These are phyloP conservation scores for Neotoxoptera formosana DNA, from an alignment of 1,140 invertebrate genomes.

Conservation along the genomic window DNA sequence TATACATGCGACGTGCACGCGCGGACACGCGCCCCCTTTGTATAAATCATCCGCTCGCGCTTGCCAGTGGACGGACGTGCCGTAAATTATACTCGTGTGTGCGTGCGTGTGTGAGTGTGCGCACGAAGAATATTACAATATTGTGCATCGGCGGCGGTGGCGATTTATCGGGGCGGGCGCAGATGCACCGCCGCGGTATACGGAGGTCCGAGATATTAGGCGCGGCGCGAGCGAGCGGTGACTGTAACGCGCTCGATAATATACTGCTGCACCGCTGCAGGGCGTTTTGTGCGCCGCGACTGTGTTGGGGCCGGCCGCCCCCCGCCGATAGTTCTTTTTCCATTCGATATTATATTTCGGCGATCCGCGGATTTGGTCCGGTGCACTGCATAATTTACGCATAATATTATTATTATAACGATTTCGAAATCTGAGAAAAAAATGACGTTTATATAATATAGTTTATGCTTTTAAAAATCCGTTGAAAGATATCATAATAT, in stretches of 20 bases:
- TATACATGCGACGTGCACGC: not conserved
- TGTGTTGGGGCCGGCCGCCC: too few relatives aligned
- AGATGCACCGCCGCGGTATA: not conserved
- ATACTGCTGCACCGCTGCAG: not conserved
- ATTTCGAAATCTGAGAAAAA: not conserved
- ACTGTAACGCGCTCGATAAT: constrained; percentile 13
- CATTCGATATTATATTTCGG: too few relatives aligned
- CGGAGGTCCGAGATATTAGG: too few relatives aligned
- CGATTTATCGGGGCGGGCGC: not conserved
- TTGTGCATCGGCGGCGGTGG: not conserved
- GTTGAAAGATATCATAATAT: not conserved
- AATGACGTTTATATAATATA: not conserved
- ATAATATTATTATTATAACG: not conserved
- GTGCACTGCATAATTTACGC: not conserved
- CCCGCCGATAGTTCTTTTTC: not conserved
- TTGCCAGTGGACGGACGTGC: constrained; percentile 6
- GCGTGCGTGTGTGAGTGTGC: not conserved
- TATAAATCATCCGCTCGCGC: constrained; percentile 54
- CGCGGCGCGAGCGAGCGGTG: not conserved
- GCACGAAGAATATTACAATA: not conserved
- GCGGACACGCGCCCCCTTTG: constrained; percentile 39
- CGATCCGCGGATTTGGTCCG: not conserved
- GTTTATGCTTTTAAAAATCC: not conserved
- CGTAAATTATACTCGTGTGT: constrained; percentile 39
- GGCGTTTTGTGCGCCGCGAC: not conserved